Conservation (phyloP, 2,113 vertebrate species). For the Salvelinus namaycush region DNA sequence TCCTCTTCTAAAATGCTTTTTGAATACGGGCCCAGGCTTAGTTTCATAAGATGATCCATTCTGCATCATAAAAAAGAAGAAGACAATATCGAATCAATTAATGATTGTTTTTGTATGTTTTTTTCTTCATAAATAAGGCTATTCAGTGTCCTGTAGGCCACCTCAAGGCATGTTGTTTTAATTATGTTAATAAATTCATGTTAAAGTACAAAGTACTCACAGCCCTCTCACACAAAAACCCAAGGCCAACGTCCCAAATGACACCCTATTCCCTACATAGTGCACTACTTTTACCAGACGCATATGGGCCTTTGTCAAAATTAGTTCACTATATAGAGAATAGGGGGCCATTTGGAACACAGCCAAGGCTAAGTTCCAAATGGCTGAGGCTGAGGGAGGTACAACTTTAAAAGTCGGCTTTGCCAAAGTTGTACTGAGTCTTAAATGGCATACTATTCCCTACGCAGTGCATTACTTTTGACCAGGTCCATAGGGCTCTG, state of each 20-base stretch:
- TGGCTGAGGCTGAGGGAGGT: neutral
- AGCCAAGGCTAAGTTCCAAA: neutral
- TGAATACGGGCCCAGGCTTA: too few species aligned
- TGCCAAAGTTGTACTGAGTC: neutral
- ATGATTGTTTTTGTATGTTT: constrained; percentile 1
- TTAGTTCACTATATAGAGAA: too few species aligned
- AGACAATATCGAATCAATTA: neutral
- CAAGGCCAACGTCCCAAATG: neutral
- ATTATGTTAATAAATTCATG: constrained; percentile 58
- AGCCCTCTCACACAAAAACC: constrained; percentile 7
- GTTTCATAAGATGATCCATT: too few species aligned
- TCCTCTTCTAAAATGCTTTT: too few species aligned
- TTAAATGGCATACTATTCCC: too few species aligned
- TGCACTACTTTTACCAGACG: too few species aligned
- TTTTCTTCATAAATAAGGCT: constrained; percentile 34
- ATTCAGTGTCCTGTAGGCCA: constrained; percentile 26
- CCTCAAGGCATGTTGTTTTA: constrained; percentile 41
- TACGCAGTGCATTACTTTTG: neutral
- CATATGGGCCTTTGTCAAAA: too few species aligned
- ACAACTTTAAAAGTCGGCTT: constrained; percentile 12
- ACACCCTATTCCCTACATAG: too few species aligned
- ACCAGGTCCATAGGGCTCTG: neutral
- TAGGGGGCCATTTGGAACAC: too few species aligned
- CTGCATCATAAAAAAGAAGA: neutral
- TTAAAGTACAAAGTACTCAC: constrained; percentile 37